These are phyloP conservation scores for Oithona nana DNA, from an alignment of 2,888 invertebrate species.

Conservation along the genomic window DNA sequence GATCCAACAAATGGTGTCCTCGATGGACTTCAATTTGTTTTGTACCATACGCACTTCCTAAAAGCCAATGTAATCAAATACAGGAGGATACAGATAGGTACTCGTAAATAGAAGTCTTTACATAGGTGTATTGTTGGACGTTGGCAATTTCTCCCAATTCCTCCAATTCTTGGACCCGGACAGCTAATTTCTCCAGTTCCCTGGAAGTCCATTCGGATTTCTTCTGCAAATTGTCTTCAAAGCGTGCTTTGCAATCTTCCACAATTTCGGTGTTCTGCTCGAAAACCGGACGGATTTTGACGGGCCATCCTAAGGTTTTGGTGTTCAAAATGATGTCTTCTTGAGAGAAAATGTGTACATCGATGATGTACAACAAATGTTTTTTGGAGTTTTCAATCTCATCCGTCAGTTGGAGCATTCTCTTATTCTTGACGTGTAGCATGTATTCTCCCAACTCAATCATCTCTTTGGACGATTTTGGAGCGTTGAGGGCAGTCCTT, in stretches of 20 bases:
- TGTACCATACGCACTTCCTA: constrained; percentile 40
- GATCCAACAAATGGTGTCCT: constrained; percentile 60
- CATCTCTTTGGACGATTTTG: constrained; percentile 56
- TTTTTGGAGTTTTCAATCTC: constrained; percentile 11
- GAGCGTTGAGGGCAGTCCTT: constrained; percentile 45
- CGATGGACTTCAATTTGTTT: constrained; percentile 50
- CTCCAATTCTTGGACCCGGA: constrained; percentile 54
- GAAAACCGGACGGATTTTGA: constrained; percentile 56
- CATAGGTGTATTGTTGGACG: constrained; percentile 47
- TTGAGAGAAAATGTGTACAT: constrained; percentile 14
- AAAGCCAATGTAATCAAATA: background rate
- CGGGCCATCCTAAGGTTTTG: constrained; percentile 63
- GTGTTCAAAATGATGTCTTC: constrained; percentile 58
- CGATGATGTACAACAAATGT: constrained; percentile 13
- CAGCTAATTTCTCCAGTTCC: constrained; percentile 48
- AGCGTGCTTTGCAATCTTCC: constrained; percentile 59
- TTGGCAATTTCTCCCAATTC: constrained; percentile 60
- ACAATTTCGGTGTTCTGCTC: constrained; percentile 48
- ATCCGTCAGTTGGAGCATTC: constrained; percentile 1
- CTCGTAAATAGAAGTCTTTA: constrained; percentile 17
- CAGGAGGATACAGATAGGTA: background rate
- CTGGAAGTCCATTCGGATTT: constrained; percentile 48
- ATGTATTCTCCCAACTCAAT: constrained; percentile 62
- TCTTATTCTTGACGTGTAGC: constrained; percentile 39
- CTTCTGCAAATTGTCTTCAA: constrained; percentile 56